phyloP scores from a whole-genome alignment of 92 coral and sea anemone species.

The Zoanthus gigantus region DNA sequence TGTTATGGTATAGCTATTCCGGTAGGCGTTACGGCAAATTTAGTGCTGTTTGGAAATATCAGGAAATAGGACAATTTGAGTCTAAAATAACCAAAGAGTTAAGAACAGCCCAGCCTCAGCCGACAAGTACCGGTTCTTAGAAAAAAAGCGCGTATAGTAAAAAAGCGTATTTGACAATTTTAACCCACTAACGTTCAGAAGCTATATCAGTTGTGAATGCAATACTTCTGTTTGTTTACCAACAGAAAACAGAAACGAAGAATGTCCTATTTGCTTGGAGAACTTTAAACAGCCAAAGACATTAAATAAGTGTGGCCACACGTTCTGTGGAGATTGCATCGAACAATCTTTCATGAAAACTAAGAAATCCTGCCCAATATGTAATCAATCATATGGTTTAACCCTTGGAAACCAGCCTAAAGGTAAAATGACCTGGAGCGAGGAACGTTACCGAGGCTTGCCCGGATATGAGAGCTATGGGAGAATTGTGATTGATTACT shows the following conservation, averaged over 20 bases:
- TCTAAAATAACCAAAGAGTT: too few species aligned
- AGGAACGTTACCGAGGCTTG: constrained; percentile 17
- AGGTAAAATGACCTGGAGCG: constrained; percentile 56
- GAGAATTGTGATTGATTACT: constrained; percentile 47
- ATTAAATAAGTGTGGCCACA: not conserved
- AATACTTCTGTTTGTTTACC: not conserved
- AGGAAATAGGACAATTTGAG: too few species aligned
- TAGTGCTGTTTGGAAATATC: too few species aligned
- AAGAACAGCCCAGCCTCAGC: too few species aligned
- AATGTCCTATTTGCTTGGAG: constrained; percentile 75
- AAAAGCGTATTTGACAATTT: too few species aligned
- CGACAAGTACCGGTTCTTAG: too few species aligned
- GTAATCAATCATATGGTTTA: constrained; percentile 63
- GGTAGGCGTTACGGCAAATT: too few species aligned
- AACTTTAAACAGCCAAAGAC: constrained; percentile 44
- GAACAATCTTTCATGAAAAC: constrained; percentile 49
- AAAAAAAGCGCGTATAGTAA: too few species aligned
- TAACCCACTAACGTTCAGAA: too few species aligned
- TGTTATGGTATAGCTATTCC: too few species aligned
- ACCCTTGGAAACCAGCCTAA: constrained; percentile 76
- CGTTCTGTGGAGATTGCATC: constrained; percentile 18
- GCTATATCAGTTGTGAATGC: too few species aligned
- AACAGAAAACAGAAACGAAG: not conserved
- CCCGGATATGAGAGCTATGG: constrained; percentile 67
- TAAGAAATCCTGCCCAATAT: constrained; percentile 64